A percentile compares a stretch with the other conserved stretches of the same genome.
Conservation (phyloP, 2,113 vertebrate genomes). For the Empidonax alnorum region DNA sequence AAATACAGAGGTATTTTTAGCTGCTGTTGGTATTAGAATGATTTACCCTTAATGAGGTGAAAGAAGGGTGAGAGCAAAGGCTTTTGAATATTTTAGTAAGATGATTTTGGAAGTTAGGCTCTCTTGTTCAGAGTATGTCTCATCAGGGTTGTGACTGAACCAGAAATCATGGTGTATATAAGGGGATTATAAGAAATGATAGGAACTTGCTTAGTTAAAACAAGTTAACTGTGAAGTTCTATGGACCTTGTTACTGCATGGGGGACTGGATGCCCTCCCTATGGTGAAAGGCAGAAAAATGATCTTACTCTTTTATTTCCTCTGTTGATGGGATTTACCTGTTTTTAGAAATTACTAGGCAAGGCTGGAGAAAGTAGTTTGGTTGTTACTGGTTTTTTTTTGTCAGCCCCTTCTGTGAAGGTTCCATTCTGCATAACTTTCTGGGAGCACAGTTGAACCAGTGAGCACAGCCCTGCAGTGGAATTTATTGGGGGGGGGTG, state of each 20-base stretch:
- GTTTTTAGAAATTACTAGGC: not conserved
- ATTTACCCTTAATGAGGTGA: not conserved
- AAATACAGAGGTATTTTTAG: not conserved
- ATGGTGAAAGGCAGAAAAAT: not conserved
- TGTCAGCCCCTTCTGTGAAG: not conserved
- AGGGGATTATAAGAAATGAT: not conserved
- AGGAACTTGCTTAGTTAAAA: not conserved
- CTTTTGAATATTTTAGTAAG: conserved; percentile 7
- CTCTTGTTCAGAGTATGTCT: not conserved
- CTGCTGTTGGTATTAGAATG: not conserved
- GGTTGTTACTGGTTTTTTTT: not conserved
- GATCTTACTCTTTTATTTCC: not conserved
- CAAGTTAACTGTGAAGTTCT: not conserved
- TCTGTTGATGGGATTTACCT: not conserved
- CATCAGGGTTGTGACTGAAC: not conserved
- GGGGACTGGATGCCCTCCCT: not conserved
- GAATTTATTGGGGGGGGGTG: not conserved
- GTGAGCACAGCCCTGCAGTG: not conserved
- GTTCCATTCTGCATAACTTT: not conserved
- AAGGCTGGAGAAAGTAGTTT: not conserved
- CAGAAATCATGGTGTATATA: not conserved
- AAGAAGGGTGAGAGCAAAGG: not conserved
- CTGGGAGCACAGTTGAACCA: not conserved
- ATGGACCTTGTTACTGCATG: not conserved
- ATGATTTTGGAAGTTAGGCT: not conserved